A percentile compares a stretch with the other conserved stretches of the same genome.
phyloP scores from a whole-genome alignment of 2,888 invertebrate genomes.

The Zaprionus obscuricornis region DNA sequence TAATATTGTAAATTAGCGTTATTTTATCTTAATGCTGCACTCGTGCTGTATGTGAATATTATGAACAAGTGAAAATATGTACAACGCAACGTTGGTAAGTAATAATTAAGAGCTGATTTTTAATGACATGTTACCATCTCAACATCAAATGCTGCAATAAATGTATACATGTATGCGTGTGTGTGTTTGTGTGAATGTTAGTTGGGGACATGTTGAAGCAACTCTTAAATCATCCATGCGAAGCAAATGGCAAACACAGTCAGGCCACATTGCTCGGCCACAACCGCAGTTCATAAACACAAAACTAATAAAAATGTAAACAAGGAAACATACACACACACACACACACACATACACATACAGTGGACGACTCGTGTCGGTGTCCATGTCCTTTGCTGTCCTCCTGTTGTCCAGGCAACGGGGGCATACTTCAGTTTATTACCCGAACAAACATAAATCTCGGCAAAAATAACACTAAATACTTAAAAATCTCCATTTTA shows the following conservation, averaged over 20 bases:
- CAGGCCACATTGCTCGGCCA: slow-evolving; percentile 27
- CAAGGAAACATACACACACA: slow-evolving; percentile 39
- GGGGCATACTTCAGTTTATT: slow-evolving; percentile 57
- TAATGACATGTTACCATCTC: slow-evolving; percentile 18
- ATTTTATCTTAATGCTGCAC: too few relatives aligned
- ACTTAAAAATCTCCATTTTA: slow-evolving; percentile 78
- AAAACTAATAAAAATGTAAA: slow-evolving; percentile 75
- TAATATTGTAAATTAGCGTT: too few relatives aligned
- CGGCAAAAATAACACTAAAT: slow-evolving; percentile 73
- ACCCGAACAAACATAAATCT: slow-evolving; percentile 64
- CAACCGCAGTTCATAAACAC: slow-evolving; percentile 73
- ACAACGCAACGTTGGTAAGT: too few relatives aligned
- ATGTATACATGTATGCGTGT: slow-evolving; percentile 7
- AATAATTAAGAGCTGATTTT: slow-evolving; percentile 22
- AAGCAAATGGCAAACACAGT: slow-evolving; percentile 31
- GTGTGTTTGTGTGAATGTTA: too few relatives aligned
- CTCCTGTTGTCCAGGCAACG: slow-evolving; percentile 31
- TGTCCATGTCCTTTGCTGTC: not conserved
- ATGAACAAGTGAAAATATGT: too few relatives aligned
- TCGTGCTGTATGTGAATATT: too few relatives aligned
- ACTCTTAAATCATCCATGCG: slow-evolving; percentile 47
- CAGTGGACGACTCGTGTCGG: not conserved
- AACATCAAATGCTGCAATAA: slow-evolving; percentile 14
- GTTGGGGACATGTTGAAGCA: too few relatives aligned
- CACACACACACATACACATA: too few relatives aligned